phyloP scores from a whole-genome alignment of 2,888 invertebrate genomes.

The Aricia artaxerxes region DNA sequence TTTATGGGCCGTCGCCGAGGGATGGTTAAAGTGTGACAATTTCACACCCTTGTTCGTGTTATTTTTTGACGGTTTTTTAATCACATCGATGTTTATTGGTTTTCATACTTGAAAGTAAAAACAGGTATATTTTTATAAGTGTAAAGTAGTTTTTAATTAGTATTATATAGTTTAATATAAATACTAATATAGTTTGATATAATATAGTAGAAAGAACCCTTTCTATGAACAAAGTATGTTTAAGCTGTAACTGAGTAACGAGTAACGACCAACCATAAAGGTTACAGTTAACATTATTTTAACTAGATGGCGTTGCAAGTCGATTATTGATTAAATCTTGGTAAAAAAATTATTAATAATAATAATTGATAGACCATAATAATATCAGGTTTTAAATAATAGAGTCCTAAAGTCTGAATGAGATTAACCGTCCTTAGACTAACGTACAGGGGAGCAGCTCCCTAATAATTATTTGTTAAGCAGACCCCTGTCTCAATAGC shows the following conservation, averaged over 20 bases:
- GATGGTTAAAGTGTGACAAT: slow-evolving; percentile 69
- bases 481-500: slow-evolving; percentile 64
- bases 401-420: background rate
- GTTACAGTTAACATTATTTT: background rate
- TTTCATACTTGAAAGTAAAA: background rate
- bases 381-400: background rate
- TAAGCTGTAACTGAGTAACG: too few species aligned
- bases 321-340: too few species aligned
- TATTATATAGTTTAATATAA: too few species aligned
- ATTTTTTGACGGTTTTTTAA: slow-evolving; percentile 41
- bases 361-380: background rate
- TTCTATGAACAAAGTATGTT: too few species aligned
- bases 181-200: too few species aligned
- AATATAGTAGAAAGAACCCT: too few species aligned
- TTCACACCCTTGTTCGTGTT: slow-evolving; percentile 59
- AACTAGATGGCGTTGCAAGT: slow-evolving; percentile 2
- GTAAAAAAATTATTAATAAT: too few species aligned
- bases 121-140: background rate
- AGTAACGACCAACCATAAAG: background rate
- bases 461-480: slow-evolving; percentile 64
- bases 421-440: slow-evolving; percentile 9
- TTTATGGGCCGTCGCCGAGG: slow-evolving; percentile 74
- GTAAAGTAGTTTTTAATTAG: too few species aligned
- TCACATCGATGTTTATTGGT: background rate
- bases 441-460: slow-evolving; percentile 43